Base-by-base conservation (phyloP, 37 sponge, comb jelly and placozoan species). In the Ianthella basta region DNA sequence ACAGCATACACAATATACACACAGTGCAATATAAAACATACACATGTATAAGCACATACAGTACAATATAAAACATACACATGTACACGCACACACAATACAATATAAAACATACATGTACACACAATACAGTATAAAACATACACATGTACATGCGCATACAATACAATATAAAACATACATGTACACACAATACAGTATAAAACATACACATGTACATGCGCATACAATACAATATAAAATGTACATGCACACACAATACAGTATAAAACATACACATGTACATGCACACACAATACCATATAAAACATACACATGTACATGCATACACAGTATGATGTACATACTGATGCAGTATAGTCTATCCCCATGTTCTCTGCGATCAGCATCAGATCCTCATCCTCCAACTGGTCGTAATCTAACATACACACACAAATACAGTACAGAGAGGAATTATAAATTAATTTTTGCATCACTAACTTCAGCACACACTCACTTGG, bases 331-430 rank as follows among this genome's bases (percentile, higher is more conserved):
- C 50, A 44, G 3, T 44, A 44, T 8, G 8, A 44, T 10, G 8
- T 44, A 44, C 50, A 44, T 44, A 44, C 50, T 8, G 50, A 44
- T 21, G 78, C 25, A 50, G 1, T 10, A 75, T 75, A 75, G 24
- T 75, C 78, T 21, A 75, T 40, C 16, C 78, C 78, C 54, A 75
- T 53, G 54, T 75, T 75, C 54, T 75, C 78, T 8, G 78, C 78
- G 40, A 75, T 75, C 54, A 75, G 25, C 40, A 40, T 44, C 15
- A 75, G 25, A 12, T 75, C 78, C 6, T 59, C 82, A 16, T 61
- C 82, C 21, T 61, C 82, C 1, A 81, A 24, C 37, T 56, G 39
- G 37, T 60, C 82, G 1, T 23, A 21, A 32, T 30, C 66, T 30
- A 5, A 8, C 66, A 64, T 8, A 8, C 27, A 64, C 66, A 64